A percentile compares a stretch with the other conserved stretches of the same genome.
Conservation (phyloP, 2,797 vertebrate genomes). For the Amblyopsis hoosieri region DNA sequence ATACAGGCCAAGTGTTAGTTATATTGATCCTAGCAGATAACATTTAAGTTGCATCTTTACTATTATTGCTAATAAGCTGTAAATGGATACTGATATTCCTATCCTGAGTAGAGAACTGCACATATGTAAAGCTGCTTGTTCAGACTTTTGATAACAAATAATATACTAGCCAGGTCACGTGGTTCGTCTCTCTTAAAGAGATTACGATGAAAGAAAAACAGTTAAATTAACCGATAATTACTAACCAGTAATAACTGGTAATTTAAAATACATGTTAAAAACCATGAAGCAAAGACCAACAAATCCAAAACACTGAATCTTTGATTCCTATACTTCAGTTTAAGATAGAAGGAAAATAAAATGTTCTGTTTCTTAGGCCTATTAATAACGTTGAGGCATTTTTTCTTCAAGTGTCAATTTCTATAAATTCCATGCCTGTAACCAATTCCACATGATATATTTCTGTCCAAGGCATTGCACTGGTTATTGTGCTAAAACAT, state of each 20-base stretch:
- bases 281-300: conserved; percentile 1
- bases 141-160: conserved; percentile 29
- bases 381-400: conserved; percentile 34
- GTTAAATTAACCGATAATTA: conserved; percentile 37
- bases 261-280: conserved; percentile 27
- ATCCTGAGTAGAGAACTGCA: conserved; percentile 48
- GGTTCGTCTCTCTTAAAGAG: conserved; percentile 26
- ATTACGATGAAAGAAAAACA: conserved; percentile 43
- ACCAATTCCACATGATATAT: conserved; percentile 15
- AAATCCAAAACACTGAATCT: conserved; percentile 7
- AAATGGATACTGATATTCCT: conserved; percentile 47
- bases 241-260: conserved; percentile 19
- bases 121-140: conserved; percentile 47
- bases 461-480: conserved; percentile 21
- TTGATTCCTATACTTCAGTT: conserved; percentile 14
- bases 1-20: conserved; percentile 38
- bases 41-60: conserved; percentile 42
- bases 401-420: conserved; percentile 37
- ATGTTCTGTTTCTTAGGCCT: conserved; percentile 9
- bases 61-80: conserved; percentile 47
- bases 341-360: conserved; percentile 19
- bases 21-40: conserved; percentile 55
- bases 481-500: conserved; percentile 27
- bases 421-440: conserved; percentile 15
- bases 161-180: conserved; percentile 31